Evolutionary conservation across 2,797 vertebrate genomes (phyloP).

Genomic region (Rhodeus uyekii): DNA sequence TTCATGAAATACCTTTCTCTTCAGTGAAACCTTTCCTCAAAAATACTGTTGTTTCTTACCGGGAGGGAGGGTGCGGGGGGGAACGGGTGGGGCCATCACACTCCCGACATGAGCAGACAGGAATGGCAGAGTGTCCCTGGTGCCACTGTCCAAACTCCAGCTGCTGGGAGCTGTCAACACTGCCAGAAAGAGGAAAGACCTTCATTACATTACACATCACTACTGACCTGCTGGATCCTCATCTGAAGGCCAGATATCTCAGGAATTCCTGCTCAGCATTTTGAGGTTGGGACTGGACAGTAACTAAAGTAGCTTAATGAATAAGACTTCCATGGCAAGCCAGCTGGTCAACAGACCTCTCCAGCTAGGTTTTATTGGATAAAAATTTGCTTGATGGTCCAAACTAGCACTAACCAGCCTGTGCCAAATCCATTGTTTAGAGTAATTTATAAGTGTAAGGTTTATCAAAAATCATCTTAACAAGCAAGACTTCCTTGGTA

Average conservation of each 20-base stretch:
- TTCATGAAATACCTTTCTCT: background rate
- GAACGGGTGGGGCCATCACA: constrained; percentile 87
- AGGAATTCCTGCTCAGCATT: background rate
- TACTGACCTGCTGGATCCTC: background rate
- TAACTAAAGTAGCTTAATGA: background rate
- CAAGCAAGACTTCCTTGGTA: background rate
- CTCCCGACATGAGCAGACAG: constrained; percentile 82
- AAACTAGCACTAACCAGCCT: background rate
- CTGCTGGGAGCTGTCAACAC: constrained; percentile 91
- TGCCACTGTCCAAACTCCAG: constrained; percentile 95
- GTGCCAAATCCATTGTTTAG: too few relatives aligned
- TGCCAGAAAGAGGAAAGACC: constrained; percentile 63
- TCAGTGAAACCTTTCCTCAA: background rate
- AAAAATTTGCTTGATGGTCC: background rate
- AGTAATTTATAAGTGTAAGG: background rate
- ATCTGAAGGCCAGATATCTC: background rate
- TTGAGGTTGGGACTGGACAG: background rate
- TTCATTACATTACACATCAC: background rate
- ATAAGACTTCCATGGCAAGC: background rate
- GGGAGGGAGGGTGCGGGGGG: constrained; percentile 84
- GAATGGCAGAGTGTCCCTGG: constrained; percentile 82
- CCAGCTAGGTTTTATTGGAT: background rate
- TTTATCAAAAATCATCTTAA: background rate
- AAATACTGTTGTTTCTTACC: constrained; percentile 70
- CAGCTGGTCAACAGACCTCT: background rate